Evolutionary conservation across 2,888 invertebrate species (phyloP), one percentile per base, ranked within the genome.

Genomic region (Trileptium ribeirensis): DNA sequence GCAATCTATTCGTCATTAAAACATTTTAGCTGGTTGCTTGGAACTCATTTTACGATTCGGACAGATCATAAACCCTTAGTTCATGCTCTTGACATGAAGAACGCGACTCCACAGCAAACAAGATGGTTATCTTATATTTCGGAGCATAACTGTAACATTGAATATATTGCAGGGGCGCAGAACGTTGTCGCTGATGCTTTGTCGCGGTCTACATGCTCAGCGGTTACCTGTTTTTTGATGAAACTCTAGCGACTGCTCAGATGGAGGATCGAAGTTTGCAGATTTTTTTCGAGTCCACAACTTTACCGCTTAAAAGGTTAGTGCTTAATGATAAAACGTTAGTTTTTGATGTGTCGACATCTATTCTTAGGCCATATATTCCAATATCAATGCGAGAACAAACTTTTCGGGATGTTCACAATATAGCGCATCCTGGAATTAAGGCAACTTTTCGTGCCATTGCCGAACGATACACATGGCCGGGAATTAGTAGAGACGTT

Each of bases 41-140:
- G 70, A 19, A 70, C 36, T 15, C 19, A 29, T 19, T 70, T 70
- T 36, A 29, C n/a, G 3, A 31, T 70, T 31, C 70, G 15, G 33
- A 70, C 70, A 31, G 70, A 70, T 70, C 70, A 70, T n/a, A 70
- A 70, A 36, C 70, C 70, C 8, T 31, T 70, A 31, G 31, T 70
- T 8, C 70, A 70, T 36, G 31, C 33, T 8, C 31, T 70, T 8
- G 3, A 31, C 15, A 70, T 70, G 70, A 8, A 31, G 36, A 70
- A 70, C 15, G 8, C 70, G 31, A 70, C 70, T 8, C 70, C 70
- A 31, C 70, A 70, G 33, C 70, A 70, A 36, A 19, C 70, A 8
- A 70, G 70, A n/a, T 70, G 70, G 70, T 70, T 70, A 36, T 70
- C 70, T 15, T 70, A 70, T 70, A 36, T 70, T 15, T 70, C 70